These are phyloP conservation scores for Acrocyrtus sp. DNA, from an alignment of 2,888 invertebrate genomes.

Conservation along the genomic window DNA sequence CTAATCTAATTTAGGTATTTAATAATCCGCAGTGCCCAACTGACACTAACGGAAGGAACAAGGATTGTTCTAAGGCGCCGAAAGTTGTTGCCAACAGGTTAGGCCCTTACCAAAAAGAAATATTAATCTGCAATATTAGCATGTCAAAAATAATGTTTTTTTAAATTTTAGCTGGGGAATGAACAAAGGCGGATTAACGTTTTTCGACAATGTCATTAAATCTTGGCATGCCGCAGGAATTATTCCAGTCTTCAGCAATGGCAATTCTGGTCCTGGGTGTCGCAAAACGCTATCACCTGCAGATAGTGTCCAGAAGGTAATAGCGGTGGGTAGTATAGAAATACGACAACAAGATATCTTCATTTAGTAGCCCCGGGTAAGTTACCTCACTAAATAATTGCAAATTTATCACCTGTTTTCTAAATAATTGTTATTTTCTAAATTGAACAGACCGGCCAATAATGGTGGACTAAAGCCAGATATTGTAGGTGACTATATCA, in stretches of 20 bases:
- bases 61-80: not conserved
- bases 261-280: constrained; percentile 14
- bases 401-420: not conserved
- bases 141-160: too few species aligned
- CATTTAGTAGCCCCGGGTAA: constrained; percentile 14
- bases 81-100: not conserved
- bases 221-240: constrained; percentile 10
- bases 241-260: constrained; percentile 4
- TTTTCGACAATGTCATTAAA: not conserved
- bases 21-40: not conserved
- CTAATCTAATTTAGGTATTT: not conserved
- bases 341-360: not conserved
- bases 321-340: constrained; percentile 18
- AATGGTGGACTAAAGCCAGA: not conserved
- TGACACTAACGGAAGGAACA: not conserved
- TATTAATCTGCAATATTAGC: not conserved
- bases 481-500: not conserved
- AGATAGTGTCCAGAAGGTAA: not conserved
- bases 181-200: not conserved
- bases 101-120: not conserved
- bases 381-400: not conserved
- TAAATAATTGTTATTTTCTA: not conserved
- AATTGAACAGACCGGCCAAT: not conserved
- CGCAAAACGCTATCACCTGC: constrained; percentile 1
- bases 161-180: not conserved